These are phyloP conservation scores for Neocrepidodera transversa DNA, from an alignment of 2,888 invertebrate species.

Conservation along the genomic window DNA sequence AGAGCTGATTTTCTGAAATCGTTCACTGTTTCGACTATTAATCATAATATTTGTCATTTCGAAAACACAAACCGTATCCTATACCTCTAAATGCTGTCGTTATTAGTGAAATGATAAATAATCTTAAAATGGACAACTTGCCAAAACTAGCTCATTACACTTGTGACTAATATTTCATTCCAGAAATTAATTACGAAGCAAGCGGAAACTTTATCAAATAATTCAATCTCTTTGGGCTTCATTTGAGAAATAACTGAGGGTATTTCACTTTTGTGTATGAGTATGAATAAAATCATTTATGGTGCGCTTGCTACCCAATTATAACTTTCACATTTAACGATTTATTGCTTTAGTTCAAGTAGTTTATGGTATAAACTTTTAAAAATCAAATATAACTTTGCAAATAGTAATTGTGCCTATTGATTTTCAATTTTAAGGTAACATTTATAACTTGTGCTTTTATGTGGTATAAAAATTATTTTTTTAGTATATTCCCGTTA, in stretches of 20 bases:
- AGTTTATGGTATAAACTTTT: conserved; percentile 15
- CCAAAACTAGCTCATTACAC: conserved; percentile 18
- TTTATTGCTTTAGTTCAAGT: conserved; percentile 23
- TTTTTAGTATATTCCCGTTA: too few relatives aligned
- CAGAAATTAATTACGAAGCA: conserved; percentile 16
- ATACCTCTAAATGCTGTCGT: conserved; percentile 8
- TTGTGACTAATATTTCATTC: conserved; percentile 17
- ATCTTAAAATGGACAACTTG: conserved; percentile 5
- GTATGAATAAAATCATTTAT: conserved; percentile 13
- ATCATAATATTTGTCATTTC: conserved; percentile 15
- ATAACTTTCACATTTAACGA: conserved; percentile 20
- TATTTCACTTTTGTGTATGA: conserved; percentile 15
- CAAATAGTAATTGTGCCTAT: too few relatives aligned
- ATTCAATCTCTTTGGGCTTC: conserved; percentile 20
- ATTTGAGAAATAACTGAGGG: conserved; percentile 17
- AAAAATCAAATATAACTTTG: conserved; percentile 12
- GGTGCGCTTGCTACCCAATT: conserved; percentile 7
- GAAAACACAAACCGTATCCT: conserved; percentile 5
- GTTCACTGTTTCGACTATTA: neutral
- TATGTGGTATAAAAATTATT: too few relatives aligned
- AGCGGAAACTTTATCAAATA: conserved; percentile 24
- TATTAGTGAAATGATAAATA: conserved; percentile 15
- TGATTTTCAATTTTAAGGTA: neutral
- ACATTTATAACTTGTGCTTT: too few relatives aligned
- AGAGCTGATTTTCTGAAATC: neutral